phyloP scores from a whole-genome alignment of 2,888 invertebrate species.

The Cantharis rustica region DNA sequence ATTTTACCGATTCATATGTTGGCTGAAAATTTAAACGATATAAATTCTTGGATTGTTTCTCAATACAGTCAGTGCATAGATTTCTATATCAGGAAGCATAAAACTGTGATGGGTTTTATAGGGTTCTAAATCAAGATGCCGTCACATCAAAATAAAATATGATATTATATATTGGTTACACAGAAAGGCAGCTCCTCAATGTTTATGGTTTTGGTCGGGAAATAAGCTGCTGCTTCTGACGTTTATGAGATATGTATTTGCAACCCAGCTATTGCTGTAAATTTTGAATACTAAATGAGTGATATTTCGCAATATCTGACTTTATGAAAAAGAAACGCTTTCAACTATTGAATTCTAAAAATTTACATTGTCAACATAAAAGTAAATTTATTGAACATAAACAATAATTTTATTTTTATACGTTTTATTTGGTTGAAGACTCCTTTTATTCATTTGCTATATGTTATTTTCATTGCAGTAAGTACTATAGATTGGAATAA shows the following conservation, averaged over 20 bases:
- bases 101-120: conserved; percentile 50
- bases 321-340: conserved; percentile 31
- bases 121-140: conserved; percentile 52
- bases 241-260: conserved; percentile 55
- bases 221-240: conserved; percentile 53
- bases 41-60: conserved; percentile 27
- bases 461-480: not conserved
- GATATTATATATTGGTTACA: conserved; percentile 52
- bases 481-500: not conserved
- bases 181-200: conserved; percentile 52
- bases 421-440: not conserved
- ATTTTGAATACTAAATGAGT: conserved; percentile 41
- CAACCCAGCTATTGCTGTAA: conserved; percentile 30
- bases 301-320: conserved; percentile 36
- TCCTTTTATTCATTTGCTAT: not conserved
- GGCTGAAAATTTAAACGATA: not conserved
- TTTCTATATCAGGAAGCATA: conserved; percentile 41
- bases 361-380: not conserved
- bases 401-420: not conserved
- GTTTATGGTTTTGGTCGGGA: conserved; percentile 50
- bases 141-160: conserved; percentile 56
- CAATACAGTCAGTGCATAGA: conserved; percentile 32
- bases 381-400: not conserved
- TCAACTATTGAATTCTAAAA: conserved; percentile 3
- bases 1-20: not conserved